phyloP scores from a whole-genome alignment of 2,113 vertebrate species.

The Crotophaga sulcirostris region DNA sequence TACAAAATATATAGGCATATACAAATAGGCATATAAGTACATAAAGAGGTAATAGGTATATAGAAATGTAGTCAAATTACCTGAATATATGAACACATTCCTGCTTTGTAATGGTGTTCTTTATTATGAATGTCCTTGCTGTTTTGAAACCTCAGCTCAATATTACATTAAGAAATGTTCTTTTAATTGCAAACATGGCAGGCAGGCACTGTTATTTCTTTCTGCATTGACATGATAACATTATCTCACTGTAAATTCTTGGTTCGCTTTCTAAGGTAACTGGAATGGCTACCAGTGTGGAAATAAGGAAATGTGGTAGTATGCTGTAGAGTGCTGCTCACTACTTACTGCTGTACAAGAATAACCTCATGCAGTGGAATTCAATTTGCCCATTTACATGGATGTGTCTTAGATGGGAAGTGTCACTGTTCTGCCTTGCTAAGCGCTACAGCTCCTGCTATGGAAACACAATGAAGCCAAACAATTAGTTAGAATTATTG shows the following conservation, averaged over 20 bases:
- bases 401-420: neutral
- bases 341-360: neutral
- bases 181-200: slow-evolving; percentile 18
- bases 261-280: neutral
- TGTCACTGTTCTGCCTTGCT: neutral
- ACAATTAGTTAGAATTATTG: slow-evolving; percentile 73
- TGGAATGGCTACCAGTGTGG: neutral
- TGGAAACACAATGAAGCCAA: slow-evolving; percentile 54
- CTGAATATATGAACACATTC: neutral
- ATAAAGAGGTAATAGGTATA: neutral
- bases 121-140: neutral
- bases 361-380: neutral
- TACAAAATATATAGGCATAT: neutral
- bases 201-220: neutral
- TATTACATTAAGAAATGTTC: neutral
- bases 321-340: neutral
- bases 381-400: neutral
- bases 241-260: neutral
- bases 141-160: slow-evolving; percentile 11
- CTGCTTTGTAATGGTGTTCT: neutral
- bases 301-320: neutral
- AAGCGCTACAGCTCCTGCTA: slow-evolving; percentile 14
- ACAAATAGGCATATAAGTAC: neutral
- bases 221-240: neutral
- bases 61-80: neutral